A percentile compares a stretch with the other conserved stretches of the same genome.
These are phyloP conservation scores for Falco cherrug DNA, from an alignment of 2,797 vertebrate species.

Conservation along the genomic window DNA sequence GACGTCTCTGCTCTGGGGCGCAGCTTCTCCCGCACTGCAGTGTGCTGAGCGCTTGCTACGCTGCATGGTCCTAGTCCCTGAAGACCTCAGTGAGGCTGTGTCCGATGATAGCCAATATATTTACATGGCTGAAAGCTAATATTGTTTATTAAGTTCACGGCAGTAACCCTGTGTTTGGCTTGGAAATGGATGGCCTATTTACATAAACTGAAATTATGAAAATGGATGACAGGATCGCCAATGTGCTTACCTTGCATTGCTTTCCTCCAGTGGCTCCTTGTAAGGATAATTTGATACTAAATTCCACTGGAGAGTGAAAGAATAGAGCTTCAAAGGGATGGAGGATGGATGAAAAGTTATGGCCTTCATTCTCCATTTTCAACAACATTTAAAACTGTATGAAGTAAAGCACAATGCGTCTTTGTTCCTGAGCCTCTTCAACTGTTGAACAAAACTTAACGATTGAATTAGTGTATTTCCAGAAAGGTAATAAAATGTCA, in stretches of 20 bases:
- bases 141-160: background rate
- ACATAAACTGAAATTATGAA: constrained; percentile 15
- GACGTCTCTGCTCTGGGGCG: background rate
- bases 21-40: background rate
- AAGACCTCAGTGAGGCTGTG: background rate
- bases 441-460: background rate
- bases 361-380: background rate
- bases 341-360: background rate
- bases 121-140: constrained; percentile 3
- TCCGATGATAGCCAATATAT: background rate
- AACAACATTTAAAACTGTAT: background rate
- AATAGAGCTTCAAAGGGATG: background rate
- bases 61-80: background rate
- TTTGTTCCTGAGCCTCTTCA: background rate
- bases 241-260: background rate
- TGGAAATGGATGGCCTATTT: constrained; percentile 27
- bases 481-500: constrained; percentile 32
- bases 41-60: background rate
- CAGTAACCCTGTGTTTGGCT: background rate
- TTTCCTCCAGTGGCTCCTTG: background rate
- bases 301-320: background rate
- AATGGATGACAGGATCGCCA: background rate
- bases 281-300: background rate
- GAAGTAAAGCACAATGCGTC: background rate
- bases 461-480: background rate